phyloP scores from a whole-genome alignment of 2,113 vertebrate species.

The Peromyscus polionotus region DNA sequence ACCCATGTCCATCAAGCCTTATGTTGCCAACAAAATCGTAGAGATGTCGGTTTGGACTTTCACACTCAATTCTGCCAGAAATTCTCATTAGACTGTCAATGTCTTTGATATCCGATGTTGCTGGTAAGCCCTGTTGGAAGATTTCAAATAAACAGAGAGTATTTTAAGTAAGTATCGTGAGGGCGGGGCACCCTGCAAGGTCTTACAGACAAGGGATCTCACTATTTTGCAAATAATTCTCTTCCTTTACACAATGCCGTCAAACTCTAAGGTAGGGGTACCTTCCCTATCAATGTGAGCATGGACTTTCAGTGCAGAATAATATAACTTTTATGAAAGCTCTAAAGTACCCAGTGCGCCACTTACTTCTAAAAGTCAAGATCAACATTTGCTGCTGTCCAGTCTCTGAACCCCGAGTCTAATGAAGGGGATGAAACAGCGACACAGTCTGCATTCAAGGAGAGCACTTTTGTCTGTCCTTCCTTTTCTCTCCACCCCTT shows the following conservation, averaged over 20 bases:
- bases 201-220: neutral
- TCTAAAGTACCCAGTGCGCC: neutral
- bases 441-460: neutral
- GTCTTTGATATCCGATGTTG: slow-evolving; percentile 95
- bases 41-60: slow-evolving; percentile 97
- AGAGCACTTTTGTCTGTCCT: neutral
- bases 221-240: neutral
- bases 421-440: neutral
- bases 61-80: slow-evolving; percentile 96
- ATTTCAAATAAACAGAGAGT: slow-evolving; percentile 45
- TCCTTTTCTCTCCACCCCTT: neutral
- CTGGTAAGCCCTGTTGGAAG: slow-evolving; percentile 92
- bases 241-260: neutral
- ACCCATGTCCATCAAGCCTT: slow-evolving; percentile 95
- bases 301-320: neutral
- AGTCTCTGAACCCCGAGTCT: slow-evolving; percentile 8
- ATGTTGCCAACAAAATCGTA: slow-evolving; percentile 99
- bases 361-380: slow-evolving; percentile 38
- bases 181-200: neutral
- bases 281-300: neutral
- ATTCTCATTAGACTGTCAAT: slow-evolving; percentile 94
- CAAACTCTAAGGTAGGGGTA: neutral
- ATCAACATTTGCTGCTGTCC: neutral
- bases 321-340: neutral
- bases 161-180: neutral